Percentiles rank a stretch among this genome's conserved stretches.
Evolutionary conservation across 2,888 invertebrate genomes (phyloP).

Genomic region (Ceratothoa steindachneri): DNA sequence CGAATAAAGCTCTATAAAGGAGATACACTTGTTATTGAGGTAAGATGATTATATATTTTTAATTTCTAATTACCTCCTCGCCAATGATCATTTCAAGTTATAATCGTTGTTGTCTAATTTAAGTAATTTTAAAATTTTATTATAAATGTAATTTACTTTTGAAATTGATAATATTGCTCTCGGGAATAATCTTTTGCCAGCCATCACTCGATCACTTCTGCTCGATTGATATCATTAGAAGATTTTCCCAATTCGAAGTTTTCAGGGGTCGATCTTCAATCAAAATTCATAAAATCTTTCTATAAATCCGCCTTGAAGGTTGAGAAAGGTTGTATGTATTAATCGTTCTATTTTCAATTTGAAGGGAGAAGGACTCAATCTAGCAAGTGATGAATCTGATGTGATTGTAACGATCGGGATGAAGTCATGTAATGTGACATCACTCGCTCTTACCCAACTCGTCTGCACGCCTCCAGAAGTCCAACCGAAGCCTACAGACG

Average conservation of each 20-base stretch:
- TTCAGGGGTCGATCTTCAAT: too few species aligned
- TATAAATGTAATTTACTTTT: neutral
- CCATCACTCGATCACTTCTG: too few species aligned
- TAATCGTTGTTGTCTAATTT: neutral
- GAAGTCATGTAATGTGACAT: constrained; percentile 87
- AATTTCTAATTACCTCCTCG: neutral
- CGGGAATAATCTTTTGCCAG: too few species aligned
- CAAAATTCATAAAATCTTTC: too few species aligned
- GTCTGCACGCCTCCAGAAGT: constrained; percentile 88
- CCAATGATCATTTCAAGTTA: neutral
- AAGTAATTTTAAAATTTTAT: neutral
- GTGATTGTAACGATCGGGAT: constrained; percentile 89
- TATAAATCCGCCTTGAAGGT: neutral
- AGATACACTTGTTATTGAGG: constrained; percentile 82
- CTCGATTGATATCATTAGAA: too few species aligned
- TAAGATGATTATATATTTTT: neutral
- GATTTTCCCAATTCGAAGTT: too few species aligned
- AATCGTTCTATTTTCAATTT: too few species aligned
- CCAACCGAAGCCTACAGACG: constrained; percentile 63
- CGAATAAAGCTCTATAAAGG: constrained; percentile 83
- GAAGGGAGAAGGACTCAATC: constrained; percentile 78
- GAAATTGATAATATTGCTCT: neutral
- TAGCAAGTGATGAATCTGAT: constrained; percentile 89
- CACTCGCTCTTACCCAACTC: constrained; percentile 82
- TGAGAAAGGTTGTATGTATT: too few species aligned